Evolutionary conservation across 2,113 vertebrate species (phyloP).

Genomic region (Henicopernis longicauda): DNA sequence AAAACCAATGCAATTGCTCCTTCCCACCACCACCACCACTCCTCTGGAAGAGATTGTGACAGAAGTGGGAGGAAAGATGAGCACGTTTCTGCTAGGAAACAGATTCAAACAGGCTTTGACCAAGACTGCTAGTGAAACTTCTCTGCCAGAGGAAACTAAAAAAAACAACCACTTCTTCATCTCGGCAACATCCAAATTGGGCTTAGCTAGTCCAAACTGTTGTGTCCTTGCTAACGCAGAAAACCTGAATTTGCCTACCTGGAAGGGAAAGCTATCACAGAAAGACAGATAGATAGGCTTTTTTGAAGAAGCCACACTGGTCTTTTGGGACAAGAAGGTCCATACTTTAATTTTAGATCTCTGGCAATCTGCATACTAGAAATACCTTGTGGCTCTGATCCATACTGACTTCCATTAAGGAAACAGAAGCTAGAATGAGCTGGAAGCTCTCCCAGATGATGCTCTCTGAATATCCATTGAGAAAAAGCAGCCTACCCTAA

Average conservation of each 20-base stretch:
- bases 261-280: not conserved
- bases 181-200: not conserved
- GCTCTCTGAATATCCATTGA: not conserved
- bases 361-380: not conserved
- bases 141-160: slow-evolving; percentile 32
- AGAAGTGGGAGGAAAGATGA: slow-evolving; percentile 38
- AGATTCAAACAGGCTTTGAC: slow-evolving; percentile 28
- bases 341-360: not conserved
- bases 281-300: not conserved
- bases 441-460: slow-evolving; percentile 38
- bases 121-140: slow-evolving; percentile 1
- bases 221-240: not conserved
- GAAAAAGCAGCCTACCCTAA: not conserved
- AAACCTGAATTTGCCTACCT: not conserved
- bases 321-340: not conserved
- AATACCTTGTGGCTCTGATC: slow-evolving; percentile 1
- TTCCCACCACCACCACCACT: not conserved
- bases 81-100: slow-evolving; percentile 35
- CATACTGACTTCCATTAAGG: slow-evolving; percentile 16
- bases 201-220: slow-evolving; percentile 44
- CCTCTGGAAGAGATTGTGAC: not conserved
- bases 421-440: slow-evolving; percentile 31
- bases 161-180: not conserved
- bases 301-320: not conserved
- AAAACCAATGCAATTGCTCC: not conserved